Evolutionary conservation across 1,140 invertebrate species (phyloP).

Genomic region (Drosophila fuyamai): DNA sequence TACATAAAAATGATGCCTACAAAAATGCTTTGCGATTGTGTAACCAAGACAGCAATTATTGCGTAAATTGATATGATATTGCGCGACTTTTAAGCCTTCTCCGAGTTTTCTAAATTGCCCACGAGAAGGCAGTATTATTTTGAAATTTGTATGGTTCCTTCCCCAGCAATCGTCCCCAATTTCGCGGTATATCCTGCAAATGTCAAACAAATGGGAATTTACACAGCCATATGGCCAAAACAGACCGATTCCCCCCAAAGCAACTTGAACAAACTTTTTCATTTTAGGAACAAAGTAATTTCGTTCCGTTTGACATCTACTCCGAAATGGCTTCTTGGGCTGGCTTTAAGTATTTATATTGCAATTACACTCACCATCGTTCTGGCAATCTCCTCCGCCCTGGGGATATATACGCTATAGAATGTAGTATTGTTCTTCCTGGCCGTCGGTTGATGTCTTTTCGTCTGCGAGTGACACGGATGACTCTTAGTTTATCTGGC

Average conservation of each 20-base stretch:
- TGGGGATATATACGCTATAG: neutral
- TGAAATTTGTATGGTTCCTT: slow-evolving; percentile 17
- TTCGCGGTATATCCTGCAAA: slow-evolving; percentile 26
- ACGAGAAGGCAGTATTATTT: slow-evolving; percentile 8
- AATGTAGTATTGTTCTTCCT: neutral
- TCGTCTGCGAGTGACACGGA: slow-evolving; percentile 12
- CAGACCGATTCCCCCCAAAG: slow-evolving; percentile 36
- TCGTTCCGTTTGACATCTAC: slow-evolving; percentile 54
- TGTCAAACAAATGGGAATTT: slow-evolving; percentile 24
- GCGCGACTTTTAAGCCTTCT: slow-evolving; percentile 31
- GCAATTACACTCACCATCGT: slow-evolving; percentile 60
- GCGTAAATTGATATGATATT: slow-evolving; percentile 19
- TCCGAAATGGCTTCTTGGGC: slow-evolving; percentile 56
- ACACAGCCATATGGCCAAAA: slow-evolving; percentile 55
- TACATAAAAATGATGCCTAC: neutral
- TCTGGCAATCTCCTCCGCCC: slow-evolving; percentile 4
- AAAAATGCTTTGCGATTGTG: slow-evolving; percentile 13
- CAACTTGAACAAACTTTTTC: slow-evolving; percentile 61
- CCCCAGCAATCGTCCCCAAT: neutral
- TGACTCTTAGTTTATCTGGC: slow-evolving; percentile 12
- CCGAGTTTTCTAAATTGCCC: slow-evolving; percentile 5
- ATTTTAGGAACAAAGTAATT: slow-evolving; percentile 61
- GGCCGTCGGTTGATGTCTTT: slow-evolving; percentile 3
- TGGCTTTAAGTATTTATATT: slow-evolving; percentile 65
- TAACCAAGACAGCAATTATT: slow-evolving; percentile 24